Base-by-base conservation (phyloP, 2,888 invertebrate species). In the Hyalella azteca region DNA sequence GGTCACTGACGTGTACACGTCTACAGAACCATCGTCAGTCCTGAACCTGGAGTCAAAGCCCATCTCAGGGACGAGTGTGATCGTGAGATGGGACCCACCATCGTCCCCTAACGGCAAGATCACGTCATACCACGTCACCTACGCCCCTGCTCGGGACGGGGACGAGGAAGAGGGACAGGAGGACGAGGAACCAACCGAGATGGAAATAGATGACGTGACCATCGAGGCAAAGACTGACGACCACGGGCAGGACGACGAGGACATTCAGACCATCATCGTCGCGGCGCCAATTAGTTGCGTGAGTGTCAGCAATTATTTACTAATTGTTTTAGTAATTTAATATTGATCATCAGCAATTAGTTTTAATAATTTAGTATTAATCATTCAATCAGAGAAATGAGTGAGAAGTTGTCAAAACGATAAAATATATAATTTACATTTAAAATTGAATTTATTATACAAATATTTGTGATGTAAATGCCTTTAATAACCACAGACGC, bases 171-270 rank as follows among this genome's bases (percentile, higher is more conserved):
- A 79, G 11, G 80, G 73, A 4, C 79, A 79, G 2, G 80, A 81
- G 41, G 82, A 80, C n/a, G 81, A 73, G 11, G 19, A 36, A 2
- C 60, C 22, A 36, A 80, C 29, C 54, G 80, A 41, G 77, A 91
- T 86, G 93, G 96, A 78, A 93, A 96, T 5, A 93, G 94, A 29
- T 91, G 92, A 0, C 93, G 93, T 84, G 91, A 90, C 86, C 91
- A 91, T 3, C 92, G 49, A 76, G 29, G 50, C 50, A n/a, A 41
- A 36, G 29, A 49, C 76, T n/a, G n/a, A 4, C 76, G 15, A 19
- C 19, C 29, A 45, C 4, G 40, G 11, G 19, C 3, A 36, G 3
- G 19, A 13, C 1, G 76, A 49, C 40, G 39, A 73, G 9, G 36
- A 76, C 3, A n/a, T 26, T 13, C 26, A 26, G 36, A 49, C 50